Evolutionary conservation across 2,888 invertebrate genomes (phyloP), one percentile per base, ranked within the genome.

Genomic region (Apamea epomidion): DNA sequence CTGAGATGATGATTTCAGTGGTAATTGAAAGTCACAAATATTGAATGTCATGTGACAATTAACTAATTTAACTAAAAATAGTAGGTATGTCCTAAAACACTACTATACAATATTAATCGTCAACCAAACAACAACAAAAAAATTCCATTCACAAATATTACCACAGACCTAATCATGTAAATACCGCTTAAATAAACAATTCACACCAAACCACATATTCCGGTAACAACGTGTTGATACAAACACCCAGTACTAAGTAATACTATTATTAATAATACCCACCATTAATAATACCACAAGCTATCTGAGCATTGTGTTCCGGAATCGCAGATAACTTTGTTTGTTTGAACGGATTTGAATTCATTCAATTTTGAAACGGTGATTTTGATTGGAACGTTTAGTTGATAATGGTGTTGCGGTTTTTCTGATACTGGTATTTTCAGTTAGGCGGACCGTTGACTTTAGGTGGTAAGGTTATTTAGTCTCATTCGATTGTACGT

Each of bases 251-350:
- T 25, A 79, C 65, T 86, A 82, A 88, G 78, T 80, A 78, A 48
- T 75, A 76, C 67, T 42, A 54, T 78, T 78, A 77, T 69, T 76
- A 64, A 83, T 68, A 69, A 48, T 32, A 8, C 16, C 45, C 45
- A 73, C 76, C 78, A 76, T 77, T 84, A 82, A 77, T 74, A 80
- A 69, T 78, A 80, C 78, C 74, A 42, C 82, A 82, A 75, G 78
- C 74, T 85, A 88, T 87, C 83, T 81, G 78, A 68, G 58, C 29
- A 80, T 70, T 45, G 76, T 74, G 82, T 80, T 70, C 60, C 48
- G 74, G 69, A 67, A 78, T 79, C 64, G 65, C 29, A 80, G 78
- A 80, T 81, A 85, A 78, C 76, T 81, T 78, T 85, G 87, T 87
- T 87, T 78, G 71, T 74, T 74, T 62, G 16, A 77, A 51, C 48